phyloP scores from a whole-genome alignment of 64 coral and sea anemone genomes.

The Montipora capricornis region DNA sequence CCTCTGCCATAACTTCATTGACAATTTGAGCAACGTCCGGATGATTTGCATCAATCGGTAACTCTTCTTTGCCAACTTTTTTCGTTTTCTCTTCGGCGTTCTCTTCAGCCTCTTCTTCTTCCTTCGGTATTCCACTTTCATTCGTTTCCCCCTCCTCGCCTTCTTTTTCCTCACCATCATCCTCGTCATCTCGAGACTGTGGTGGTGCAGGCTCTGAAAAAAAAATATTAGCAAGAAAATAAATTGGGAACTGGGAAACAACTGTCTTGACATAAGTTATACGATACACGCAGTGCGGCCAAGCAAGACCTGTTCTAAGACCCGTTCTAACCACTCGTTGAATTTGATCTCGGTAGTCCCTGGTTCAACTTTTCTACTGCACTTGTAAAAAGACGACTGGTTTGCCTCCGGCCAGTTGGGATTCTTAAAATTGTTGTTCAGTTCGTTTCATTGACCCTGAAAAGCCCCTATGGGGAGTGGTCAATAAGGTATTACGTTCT shows the following conservation, averaged over 20 bases:
- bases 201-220: constrained; percentile 11
- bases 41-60: constrained; percentile 85
- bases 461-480: no score
- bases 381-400: no score
- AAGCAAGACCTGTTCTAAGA: no score
- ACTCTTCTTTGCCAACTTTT: constrained; percentile 19
- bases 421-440: no score
- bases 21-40: constrained; percentile 90
- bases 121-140: not conserved
- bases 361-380: no score
- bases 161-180: constrained; percentile 36
- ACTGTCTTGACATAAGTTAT: no score
- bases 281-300: no score
- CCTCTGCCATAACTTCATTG: constrained; percentile 78
- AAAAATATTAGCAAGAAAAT: not conserved
- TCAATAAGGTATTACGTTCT: no score
- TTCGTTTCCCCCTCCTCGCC: constrained; percentile 9
- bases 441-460: no score
- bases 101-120: constrained; percentile 5
- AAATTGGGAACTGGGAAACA: not conserved
- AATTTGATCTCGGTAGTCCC: no score
- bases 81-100: not conserved
- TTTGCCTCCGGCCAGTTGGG: no score
- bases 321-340: no score
- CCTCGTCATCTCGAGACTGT: not conserved